Evolutionary conservation across 2,888 invertebrate genomes (phyloP), one percentile per base, ranked within the genome.

Genomic region (Diploptera punctata): DNA sequence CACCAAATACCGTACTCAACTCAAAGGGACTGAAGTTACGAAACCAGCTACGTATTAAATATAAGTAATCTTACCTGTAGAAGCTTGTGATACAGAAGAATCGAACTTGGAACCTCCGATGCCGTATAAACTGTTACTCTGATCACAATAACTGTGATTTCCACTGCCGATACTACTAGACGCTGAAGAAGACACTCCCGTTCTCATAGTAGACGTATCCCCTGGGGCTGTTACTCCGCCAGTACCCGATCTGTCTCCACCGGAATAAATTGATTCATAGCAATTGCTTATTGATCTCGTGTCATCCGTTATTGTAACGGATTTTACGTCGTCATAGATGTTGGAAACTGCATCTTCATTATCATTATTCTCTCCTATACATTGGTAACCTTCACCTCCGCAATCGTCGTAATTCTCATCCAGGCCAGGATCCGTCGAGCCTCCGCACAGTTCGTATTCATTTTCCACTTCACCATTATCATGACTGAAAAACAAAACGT

Each of bases 231-330:
- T 29, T 10, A 24, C 26, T 10, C 29, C 33, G 18, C 26, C 9
- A 26, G 31, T n/a, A 52, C 38, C 75, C 3, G 72, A 43, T 16
- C 61, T 65, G 1, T 70, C 67, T 60, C 78, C 78, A 19, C 77
- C 76, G 49, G 78, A 79, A 75, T 82, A 82, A 70, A 84, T 83
- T 54, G 88, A 88, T 78, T 90, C 89, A 79, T 90, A 89, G 76
- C 88, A 77, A 44, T 77, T 75, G 62, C 76, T 75, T 21, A 68
- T 71, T 13, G 71, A 72, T 13, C 70, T 43, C 47, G 68, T 54
- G 33, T 75, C 75, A 4, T 73, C 75, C 47, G 68, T 29, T 9
- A 57, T 19, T 10, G 71, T 38, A 31, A 61, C 33, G 16, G 71
- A 57, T 31, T 52, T 70, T 2, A 79, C 77, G 68, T 78, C 78